Evolutionary conservation across 2,113 vertebrate species (phyloP), one percentile per base, ranked within the genome.

Genomic region (Scomber colias): DNA sequence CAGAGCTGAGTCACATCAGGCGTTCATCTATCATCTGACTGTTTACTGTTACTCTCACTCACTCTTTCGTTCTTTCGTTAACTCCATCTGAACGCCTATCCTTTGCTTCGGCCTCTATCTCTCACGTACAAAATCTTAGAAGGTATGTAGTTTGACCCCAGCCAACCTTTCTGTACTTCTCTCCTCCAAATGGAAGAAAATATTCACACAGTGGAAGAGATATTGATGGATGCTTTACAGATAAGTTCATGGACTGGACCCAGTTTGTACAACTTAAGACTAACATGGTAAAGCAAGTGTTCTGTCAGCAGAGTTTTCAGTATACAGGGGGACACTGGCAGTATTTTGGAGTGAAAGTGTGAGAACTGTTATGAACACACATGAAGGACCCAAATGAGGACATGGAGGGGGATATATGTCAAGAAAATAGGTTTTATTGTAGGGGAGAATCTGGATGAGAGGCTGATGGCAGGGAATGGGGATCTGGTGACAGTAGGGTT

Each of bases 1-100:
- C 44, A 79, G 84, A 85, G 90, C 90, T 85, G 91, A 90, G 91
- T 92, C 89, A 86, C 67, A 60, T 87, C 85, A 82, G 86, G 65
- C 75, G 70, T 76, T 79, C 91, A 92, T 91, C 86, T 40, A 92
- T 93, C 90, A 89, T 82, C 69, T 2, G 6, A 55, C 77, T 86
- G 82, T 90, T 93, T 89, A 90, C 84, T 85, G 87, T 90, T 85
- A 76, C 84, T 82, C 81, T 82, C 81, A 55, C 65, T 77, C 11
- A 24, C 69, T 75, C 49, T 54, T 64, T 81, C 66, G 3, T 65
- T 77, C 69, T 55, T 79, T 82, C 21, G 56, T 67, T 74, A 27
- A 3, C 68, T 60, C 30, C 13, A 40, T 75, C 81, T 73, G 66
- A 70, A 54, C 40, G 9, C 31, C 65, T 49, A 35, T 73, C 44